These are phyloP conservation scores for Craterocephalus amniculus DNA, from an alignment of 2,797 vertebrate species.

Conservation along the genomic window DNA sequence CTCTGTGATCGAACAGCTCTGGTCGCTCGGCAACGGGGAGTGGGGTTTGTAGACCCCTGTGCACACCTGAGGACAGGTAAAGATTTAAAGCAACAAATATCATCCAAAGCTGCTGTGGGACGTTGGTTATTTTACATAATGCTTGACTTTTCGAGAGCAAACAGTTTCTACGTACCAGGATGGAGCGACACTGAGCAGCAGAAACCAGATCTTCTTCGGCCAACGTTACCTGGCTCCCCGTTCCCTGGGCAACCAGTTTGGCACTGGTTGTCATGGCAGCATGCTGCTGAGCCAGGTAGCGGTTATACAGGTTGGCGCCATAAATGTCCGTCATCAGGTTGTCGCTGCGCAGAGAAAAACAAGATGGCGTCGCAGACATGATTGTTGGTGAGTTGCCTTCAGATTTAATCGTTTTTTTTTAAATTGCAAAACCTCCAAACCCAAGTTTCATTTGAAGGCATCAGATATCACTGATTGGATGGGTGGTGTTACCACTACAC, in stretches of 20 bases:
- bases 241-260: slow-evolving; percentile 63
- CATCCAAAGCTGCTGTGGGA: no score
- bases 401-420: background rate
- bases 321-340: slow-evolving; percentile 92
- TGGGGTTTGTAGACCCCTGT: slow-evolving; percentile 88
- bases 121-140: no score
- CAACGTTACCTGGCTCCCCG: slow-evolving; percentile 31
- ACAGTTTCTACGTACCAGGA: slow-evolving; percentile 53
- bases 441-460: no score
- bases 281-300: slow-evolving; percentile 82
- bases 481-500: no score
- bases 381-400: background rate
- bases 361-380: background rate
- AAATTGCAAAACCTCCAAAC: background rate
- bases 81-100: background rate
- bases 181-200: slow-evolving; percentile 73
- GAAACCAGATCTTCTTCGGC: slow-evolving; percentile 69
- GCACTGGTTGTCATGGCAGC: slow-evolving; percentile 40
- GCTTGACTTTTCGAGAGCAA: background rate
- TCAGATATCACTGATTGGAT: no score
- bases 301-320: slow-evolving; percentile 91
- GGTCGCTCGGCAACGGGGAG: slow-evolving; percentile 54
- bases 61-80: slow-evolving; percentile 83
- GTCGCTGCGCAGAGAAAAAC: slow-evolving; percentile 80
- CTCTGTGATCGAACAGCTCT: slow-evolving; percentile 56